phyloP scores from a whole-genome alignment of 2,797 vertebrate species.

The Melanotaenia pygmaea region DNA sequence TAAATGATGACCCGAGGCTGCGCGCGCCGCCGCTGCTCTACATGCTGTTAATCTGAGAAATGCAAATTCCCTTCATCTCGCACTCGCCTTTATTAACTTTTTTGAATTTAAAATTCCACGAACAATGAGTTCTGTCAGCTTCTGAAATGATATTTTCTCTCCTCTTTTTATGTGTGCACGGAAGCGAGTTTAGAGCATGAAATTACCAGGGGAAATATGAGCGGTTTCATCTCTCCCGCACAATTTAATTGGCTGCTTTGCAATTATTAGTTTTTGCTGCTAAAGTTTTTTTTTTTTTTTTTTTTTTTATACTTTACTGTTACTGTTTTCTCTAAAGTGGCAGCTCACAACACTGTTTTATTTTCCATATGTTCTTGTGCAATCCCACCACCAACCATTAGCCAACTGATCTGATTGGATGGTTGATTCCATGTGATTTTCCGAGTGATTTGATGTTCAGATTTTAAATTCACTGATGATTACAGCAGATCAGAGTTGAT shows the following conservation, averaged over 20 bases:
- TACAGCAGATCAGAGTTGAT: conserved; percentile 2
- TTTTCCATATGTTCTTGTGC: conserved; percentile 44
- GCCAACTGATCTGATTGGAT: conserved; percentile 65
- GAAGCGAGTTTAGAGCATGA: conserved; percentile 99
- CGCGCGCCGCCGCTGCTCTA: conserved; percentile 99
- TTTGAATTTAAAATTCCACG: conserved; percentile 99
- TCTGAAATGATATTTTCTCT: conserved; percentile 99
- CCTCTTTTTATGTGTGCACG: conserved; percentile 91
- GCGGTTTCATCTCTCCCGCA: conserved; percentile 99
- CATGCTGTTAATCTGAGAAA: conserved; percentile 99
- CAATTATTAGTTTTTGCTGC: conserved; percentile 99
- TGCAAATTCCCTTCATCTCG: conserved; percentile 99
- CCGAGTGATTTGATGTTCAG: conserved; percentile 46
- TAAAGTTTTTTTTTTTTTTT: conserved; percentile 97
- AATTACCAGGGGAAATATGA: conserved; percentile 99
- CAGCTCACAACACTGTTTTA: conserved; percentile 80
- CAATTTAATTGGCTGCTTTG: conserved; percentile 99
- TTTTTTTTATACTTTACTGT: conserved; percentile 93
- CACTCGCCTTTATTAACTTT: conserved; percentile 99
- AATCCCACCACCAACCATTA: conserved; percentile 38
- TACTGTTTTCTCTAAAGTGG: conserved; percentile 99
- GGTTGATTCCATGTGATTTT: conserved; percentile 58
- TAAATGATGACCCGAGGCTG: conserved; percentile 99
- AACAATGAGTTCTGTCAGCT: conserved; percentile 99
- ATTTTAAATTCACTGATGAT: conserved; percentile 58